These are phyloP conservation scores for Coelinius sp. DNA, from an alignment of 2,888 invertebrate species.

Conservation along the genomic window DNA sequence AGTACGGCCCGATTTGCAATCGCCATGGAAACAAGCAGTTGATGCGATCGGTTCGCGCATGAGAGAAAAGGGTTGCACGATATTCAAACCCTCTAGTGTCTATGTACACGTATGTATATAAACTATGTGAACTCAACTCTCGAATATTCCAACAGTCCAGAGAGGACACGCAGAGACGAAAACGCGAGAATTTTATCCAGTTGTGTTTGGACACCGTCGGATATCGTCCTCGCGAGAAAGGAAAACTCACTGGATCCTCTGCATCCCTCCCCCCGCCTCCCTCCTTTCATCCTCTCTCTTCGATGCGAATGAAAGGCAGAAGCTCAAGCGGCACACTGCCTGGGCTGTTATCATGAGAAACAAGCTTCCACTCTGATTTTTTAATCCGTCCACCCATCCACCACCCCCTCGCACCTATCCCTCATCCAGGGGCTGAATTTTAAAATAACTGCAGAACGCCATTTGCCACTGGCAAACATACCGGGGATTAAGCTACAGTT, in stretches of 20 bases:
- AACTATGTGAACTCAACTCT: conserved; percentile 7
- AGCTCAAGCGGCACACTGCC: conserved; percentile 52
- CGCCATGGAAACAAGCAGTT: conserved; percentile 76
- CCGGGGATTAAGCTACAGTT: conserved; percentile 33
- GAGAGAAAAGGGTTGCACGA: conserved; percentile 62
- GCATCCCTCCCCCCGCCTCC: conserved; percentile 20
- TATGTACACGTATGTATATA: conserved; percentile 46
- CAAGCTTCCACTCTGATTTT: conserved; percentile 73
- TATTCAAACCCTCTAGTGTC: conserved; percentile 44
- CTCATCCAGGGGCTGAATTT: conserved; percentile 66
- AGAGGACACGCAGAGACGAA: not conserved
- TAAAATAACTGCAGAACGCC: conserved; percentile 72
- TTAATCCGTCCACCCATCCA: conserved; percentile 66
- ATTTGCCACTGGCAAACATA: conserved; percentile 72
- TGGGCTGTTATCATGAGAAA: conserved; percentile 70
- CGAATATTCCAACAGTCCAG: not conserved
- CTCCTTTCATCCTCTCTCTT: not conserved
- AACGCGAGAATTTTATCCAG: not conserved
- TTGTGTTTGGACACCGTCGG: conserved; percentile 14
- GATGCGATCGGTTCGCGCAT: conserved; percentile 72
- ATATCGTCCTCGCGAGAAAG: conserved; percentile 7
- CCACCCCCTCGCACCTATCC: conserved; percentile 54
- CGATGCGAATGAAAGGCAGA: conserved; percentile 39
- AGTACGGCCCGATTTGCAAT: conserved; percentile 74
- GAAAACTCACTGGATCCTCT: conserved; percentile 27